These are phyloP conservation scores for Eupsittula cactorum DNA, from an alignment of 2,113 vertebrate species.

Conservation along the genomic window DNA sequence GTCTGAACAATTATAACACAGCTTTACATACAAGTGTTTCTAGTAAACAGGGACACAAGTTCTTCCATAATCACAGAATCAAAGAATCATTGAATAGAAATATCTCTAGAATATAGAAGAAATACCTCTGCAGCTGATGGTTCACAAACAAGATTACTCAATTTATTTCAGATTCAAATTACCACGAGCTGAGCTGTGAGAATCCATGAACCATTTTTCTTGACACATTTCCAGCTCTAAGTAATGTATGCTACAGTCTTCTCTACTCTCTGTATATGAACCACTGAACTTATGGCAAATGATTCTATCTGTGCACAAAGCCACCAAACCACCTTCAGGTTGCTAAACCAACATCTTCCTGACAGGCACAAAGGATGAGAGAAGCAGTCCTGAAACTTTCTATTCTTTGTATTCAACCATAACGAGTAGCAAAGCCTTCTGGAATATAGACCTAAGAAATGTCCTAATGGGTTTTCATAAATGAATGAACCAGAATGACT, in stretches of 20 bases:
- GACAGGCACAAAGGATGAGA: neutral
- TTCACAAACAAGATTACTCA: neutral
- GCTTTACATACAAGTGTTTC: neutral
- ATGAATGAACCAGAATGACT: neutral
- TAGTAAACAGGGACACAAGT: neutral
- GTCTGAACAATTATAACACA: neutral
- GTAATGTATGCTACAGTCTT: neutral
- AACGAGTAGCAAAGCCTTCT: neutral
- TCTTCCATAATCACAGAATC: neutral
- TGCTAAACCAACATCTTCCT: neutral
- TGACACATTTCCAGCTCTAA: neutral
- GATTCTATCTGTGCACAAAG: neutral
- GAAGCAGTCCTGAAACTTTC: neutral
- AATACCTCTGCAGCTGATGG: slow-evolving; percentile 1
- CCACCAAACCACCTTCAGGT: neutral
- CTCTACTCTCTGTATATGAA: neutral
- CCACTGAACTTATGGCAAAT: neutral
- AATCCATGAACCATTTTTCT: neutral
- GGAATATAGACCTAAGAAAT: neutral
- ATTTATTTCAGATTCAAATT: slow-evolving; percentile 18
- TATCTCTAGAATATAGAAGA: neutral
- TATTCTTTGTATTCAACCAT: neutral
- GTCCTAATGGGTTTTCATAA: neutral
- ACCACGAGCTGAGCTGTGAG: neutral
- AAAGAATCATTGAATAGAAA: neutral